A percentile compares a stretch with the other conserved stretches of the same genome.
Evolutionary conservation across 2,888 invertebrate species (phyloP).

Genomic region (Chrysodeixis includens): DNA sequence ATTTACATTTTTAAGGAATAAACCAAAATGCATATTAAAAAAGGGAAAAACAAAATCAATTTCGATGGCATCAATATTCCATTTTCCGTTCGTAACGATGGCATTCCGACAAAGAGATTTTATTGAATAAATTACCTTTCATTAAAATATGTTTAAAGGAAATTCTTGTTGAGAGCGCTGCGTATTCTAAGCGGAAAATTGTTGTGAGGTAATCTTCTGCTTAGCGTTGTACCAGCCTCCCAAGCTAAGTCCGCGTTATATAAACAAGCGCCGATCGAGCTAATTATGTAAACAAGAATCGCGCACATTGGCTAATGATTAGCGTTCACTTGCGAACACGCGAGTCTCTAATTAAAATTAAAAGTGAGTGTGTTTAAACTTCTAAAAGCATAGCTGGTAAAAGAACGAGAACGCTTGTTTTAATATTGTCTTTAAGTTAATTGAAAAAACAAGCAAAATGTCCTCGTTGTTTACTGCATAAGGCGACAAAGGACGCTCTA

Average conservation of each 20-base stretch:
- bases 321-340: slow-evolving; percentile 29
- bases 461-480: slow-evolving; percentile 19
- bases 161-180: slow-evolving; percentile 44
- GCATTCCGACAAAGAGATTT: slow-evolving; percentile 81
- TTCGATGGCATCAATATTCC: slow-evolving; percentile 81
- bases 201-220: slow-evolving; percentile 43
- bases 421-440: slow-evolving; percentile 9
- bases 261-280: slow-evolving; percentile 34
- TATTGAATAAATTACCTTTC: slow-evolving; percentile 86
- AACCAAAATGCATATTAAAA: slow-evolving; percentile 65
- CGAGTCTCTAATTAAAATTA: slow-evolving; percentile 45
- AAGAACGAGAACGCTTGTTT: slow-evolving; percentile 16
- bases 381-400: slow-evolving; percentile 6
- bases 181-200: slow-evolving; percentile 46
- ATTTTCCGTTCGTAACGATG: slow-evolving; percentile 79
- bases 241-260: slow-evolving; percentile 30
- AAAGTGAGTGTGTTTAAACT: slow-evolving; percentile 27
- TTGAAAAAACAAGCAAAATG: slow-evolving; percentile 18
- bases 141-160: slow-evolving; percentile 77
- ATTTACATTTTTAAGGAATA: slow-evolving; percentile 54
- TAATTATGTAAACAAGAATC: slow-evolving; percentile 51
- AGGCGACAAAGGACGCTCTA: slow-evolving; percentile 26
- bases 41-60: slow-evolving; percentile 76
- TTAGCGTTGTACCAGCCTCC: slow-evolving; percentile 21
- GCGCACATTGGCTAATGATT: slow-evolving; percentile 45